Conservation (phyloP, 2,888 invertebrate species). For the Eupithecia subumbrata region DNA sequence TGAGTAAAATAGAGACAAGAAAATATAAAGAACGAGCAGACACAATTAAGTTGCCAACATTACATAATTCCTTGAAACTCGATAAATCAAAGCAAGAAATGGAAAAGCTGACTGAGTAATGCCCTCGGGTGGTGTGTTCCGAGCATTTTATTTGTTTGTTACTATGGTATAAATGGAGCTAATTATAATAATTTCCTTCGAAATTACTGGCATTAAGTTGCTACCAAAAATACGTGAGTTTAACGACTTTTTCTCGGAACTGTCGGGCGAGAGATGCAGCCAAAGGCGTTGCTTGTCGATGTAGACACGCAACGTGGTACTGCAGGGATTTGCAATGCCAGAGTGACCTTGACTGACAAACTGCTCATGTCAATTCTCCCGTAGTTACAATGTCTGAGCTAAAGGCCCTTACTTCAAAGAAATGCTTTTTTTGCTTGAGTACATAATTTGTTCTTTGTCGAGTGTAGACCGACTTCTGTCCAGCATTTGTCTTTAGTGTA, state of each 20-base stretch:
- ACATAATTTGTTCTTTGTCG: neutral
- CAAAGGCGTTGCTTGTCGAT: conserved; percentile 60
- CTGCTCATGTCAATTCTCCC: conserved; percentile 18
- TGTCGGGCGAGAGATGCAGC: conserved; percentile 65
- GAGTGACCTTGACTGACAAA: conserved; percentile 62
- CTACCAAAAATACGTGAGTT: conserved; percentile 84
- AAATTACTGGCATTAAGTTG: conserved; percentile 83
- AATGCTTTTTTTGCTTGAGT: neutral
- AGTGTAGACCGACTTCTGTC: neutral
- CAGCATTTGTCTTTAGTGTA: neutral
- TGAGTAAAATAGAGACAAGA: conserved; percentile 7
- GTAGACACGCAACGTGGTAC: conserved; percentile 59
- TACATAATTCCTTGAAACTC: conserved; percentile 51
- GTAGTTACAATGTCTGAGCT: conserved; percentile 9
- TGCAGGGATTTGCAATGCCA: conserved; percentile 54
- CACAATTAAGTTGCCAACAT: conserved; percentile 34
- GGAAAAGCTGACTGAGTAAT: conserved; percentile 57
- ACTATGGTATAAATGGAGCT: conserved; percentile 80
- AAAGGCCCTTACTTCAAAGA: conserved; percentile 1
- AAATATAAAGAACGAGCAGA: conserved; percentile 5
- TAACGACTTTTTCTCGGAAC: conserved; percentile 83
- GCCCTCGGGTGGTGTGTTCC: conserved; percentile 65
- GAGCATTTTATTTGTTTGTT: conserved; percentile 83
- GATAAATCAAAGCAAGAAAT: conserved; percentile 58
- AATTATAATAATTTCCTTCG: conserved; percentile 82